These are phyloP conservation scores for Pocillopora meandrina DNA, from an alignment of 92 coral and sea anemone genomes.

Conservation along the genomic window DNA sequence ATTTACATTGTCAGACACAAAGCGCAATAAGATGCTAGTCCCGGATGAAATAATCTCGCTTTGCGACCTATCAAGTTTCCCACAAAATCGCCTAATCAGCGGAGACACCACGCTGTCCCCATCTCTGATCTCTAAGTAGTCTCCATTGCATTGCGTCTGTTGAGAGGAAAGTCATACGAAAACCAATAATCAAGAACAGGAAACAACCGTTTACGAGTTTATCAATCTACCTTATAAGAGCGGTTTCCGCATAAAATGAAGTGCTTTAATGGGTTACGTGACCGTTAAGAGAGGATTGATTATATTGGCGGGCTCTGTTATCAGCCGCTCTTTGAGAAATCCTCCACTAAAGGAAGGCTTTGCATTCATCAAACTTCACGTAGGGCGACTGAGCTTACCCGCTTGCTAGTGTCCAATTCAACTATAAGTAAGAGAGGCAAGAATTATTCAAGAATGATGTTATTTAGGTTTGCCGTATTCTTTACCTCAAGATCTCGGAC, in stretches of 20 bases:
- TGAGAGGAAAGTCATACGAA: not conserved
- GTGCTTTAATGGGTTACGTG: too few relatives aligned
- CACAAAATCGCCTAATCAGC: slow-evolving; percentile 13
- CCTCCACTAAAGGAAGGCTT: too few relatives aligned
- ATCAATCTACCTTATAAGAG: too few relatives aligned
- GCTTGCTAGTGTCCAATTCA: too few relatives aligned
- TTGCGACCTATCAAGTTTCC: not conserved
- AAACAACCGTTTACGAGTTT: too few relatives aligned
- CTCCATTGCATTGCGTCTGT: slow-evolving; percentile 33
- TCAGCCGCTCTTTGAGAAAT: too few relatives aligned
- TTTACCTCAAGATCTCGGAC: slow-evolving; percentile 5
- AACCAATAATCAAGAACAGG: not conserved
- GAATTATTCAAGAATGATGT: not conserved
- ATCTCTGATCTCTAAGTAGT: slow-evolving; percentile 42
- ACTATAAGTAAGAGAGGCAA: too few relatives aligned
- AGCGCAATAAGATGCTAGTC: slow-evolving; percentile 11
- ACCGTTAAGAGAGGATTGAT: too few relatives aligned
- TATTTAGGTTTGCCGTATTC: not conserved
- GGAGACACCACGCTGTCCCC: slow-evolving; percentile 26
- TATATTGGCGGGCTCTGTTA: too few relatives aligned
- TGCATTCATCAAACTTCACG: too few relatives aligned
- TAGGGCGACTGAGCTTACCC: too few relatives aligned
- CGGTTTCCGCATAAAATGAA: too few relatives aligned
- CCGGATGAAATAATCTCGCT: slow-evolving; percentile 11
- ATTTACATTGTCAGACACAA: slow-evolving; percentile 35